Evolutionary conservation across 2,797 vertebrate genomes (phyloP).

Genomic region (Sebastolobus altivelis): DNA sequence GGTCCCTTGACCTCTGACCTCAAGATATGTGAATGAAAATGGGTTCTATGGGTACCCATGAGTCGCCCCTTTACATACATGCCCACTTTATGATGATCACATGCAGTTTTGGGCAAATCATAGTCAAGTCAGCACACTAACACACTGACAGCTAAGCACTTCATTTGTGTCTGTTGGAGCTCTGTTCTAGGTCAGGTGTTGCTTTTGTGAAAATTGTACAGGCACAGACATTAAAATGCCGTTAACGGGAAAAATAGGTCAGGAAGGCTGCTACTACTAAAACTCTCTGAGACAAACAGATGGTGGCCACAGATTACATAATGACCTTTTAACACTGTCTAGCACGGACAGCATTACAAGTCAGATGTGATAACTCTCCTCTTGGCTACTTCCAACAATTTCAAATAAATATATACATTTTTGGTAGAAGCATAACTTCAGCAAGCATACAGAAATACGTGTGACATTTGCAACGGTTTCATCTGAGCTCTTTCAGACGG

Average conservation of each 20-base stretch:
- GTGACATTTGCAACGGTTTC: constrained; percentile 24
- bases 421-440: background rate
- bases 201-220: constrained; percentile 6
- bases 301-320: constrained; percentile 11
- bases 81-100: too few species aligned
- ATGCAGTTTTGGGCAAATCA: too few species aligned
- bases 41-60: too few species aligned
- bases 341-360: too few species aligned
- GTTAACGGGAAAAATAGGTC: background rate
- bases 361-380: constrained; percentile 10
- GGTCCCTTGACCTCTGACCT: too few species aligned
- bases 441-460: constrained; percentile 4
- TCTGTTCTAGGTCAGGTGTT: background rate
- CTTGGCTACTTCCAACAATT: constrained; percentile 1
- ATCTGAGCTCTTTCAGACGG: constrained; percentile 36
- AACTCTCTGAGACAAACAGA: background rate
- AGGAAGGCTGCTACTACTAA: background rate
- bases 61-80: too few species aligned
- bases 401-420: background rate
- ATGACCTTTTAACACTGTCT: constrained; percentile 23
- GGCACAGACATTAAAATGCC: background rate
- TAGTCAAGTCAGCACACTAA: too few species aligned
- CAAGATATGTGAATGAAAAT: too few species aligned
- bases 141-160: too few species aligned
- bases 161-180: background rate